A percentile compares a stretch with the other conserved stretches of the same genome.
Evolutionary conservation across 2,113 vertebrate species (phyloP).

Genomic region (Cochlearius cochlearius): DNA sequence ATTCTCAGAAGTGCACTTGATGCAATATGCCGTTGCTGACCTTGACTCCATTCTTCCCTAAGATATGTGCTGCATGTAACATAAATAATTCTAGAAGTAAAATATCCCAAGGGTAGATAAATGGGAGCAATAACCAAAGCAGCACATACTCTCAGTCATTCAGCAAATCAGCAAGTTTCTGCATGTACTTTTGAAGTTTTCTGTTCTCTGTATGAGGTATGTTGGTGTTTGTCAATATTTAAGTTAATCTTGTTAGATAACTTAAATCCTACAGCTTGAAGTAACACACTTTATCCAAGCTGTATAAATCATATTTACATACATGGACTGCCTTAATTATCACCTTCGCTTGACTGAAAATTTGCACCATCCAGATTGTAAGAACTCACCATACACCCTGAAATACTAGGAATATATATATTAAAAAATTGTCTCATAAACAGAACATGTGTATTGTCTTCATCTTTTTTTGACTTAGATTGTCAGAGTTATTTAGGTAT

Average conservation of each 20-base stretch:
- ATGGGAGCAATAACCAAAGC: background rate
- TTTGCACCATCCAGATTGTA: background rate
- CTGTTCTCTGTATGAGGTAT: background rate
- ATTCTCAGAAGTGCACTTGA: background rate
- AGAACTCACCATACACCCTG: background rate
- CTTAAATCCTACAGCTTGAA: background rate
- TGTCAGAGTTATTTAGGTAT: background rate
- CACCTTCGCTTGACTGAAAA: background rate
- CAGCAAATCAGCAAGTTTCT: background rate
- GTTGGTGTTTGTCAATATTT: background rate
- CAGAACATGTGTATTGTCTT: background rate
- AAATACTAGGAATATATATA: background rate
- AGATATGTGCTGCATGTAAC: fast-evolving
- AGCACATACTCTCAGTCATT: background rate
- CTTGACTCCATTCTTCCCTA: background rate
- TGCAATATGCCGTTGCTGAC: background rate
- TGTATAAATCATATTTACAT: background rate
- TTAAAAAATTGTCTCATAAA: background rate
- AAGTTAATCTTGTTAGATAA: background rate
- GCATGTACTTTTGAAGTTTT: background rate
- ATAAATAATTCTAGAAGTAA: background rate
- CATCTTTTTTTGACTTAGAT: background rate
- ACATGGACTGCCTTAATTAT: background rate
- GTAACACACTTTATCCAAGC: background rate
- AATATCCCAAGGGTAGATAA: background rate